Conservation (phyloP, 2,888 invertebrate genomes). For the Drosophila paucipuncta region DNA sequence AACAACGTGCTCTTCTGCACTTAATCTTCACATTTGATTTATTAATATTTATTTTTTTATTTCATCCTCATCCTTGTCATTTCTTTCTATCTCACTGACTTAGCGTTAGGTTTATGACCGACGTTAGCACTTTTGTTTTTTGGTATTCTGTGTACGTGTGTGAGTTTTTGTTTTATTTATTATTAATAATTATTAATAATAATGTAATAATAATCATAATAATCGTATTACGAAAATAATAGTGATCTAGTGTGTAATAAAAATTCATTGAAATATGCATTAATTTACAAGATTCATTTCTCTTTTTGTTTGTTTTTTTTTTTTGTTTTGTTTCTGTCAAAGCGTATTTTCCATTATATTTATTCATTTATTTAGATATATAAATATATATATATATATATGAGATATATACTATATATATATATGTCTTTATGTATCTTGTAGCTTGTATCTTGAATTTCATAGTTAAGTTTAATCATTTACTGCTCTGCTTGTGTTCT, state of each 20-base stretch:
- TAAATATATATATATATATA: slow-evolving; percentile 17
- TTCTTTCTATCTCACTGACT: slow-evolving; percentile 46
- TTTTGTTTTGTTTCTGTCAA: slow-evolving; percentile 21
- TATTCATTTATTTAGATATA: slow-evolving; percentile 18
- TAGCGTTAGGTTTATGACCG: slow-evolving; percentile 49
- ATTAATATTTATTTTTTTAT: slow-evolving; percentile 24
- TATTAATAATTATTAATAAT: slow-evolving; percentile 56
- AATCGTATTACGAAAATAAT: slow-evolving; percentile 75
- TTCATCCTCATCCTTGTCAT: slow-evolving; percentile 35
- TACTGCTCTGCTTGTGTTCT: slow-evolving; percentile 59
- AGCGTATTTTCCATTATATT: slow-evolving; percentile 41
- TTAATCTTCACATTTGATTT: slow-evolving; percentile 9
- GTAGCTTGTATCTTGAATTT: slow-evolving; percentile 44
- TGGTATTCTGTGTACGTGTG: slow-evolving; percentile 14
- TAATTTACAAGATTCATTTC: slow-evolving; percentile 58
- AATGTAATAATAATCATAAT: slow-evolving; percentile 54
- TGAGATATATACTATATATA: slow-evolving; percentile 7
- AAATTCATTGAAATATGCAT: slow-evolving; percentile 70
- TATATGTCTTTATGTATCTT: slow-evolving; percentile 29
- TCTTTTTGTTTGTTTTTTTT: neutral
- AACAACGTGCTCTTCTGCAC: slow-evolving; percentile 37
- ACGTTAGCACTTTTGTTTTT: slow-evolving; percentile 63
- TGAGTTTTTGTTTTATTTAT: slow-evolving; percentile 22
- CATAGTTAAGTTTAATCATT: slow-evolving; percentile 49
- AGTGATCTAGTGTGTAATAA: slow-evolving; percentile 65